Conservation (phyloP, 2,888 invertebrate genomes). For the Andrena fulva region DNA sequence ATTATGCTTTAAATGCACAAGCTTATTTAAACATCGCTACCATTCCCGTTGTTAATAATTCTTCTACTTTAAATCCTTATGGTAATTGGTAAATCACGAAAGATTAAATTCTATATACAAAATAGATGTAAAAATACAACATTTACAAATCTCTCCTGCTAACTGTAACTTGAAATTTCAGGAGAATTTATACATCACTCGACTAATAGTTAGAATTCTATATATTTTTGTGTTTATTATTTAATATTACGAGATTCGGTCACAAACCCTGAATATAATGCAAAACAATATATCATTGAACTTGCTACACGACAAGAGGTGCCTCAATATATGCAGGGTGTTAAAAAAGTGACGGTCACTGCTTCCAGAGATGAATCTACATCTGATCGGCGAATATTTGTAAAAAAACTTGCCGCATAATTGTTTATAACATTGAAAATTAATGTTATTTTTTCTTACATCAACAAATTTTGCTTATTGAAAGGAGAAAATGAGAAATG, state of each 20-base stretch:
- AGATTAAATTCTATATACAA: neutral
- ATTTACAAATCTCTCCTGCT: neutral
- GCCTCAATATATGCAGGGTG: neutral
- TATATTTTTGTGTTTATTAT: neutral
- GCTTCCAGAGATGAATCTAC: too few species aligned
- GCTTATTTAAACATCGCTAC: neutral
- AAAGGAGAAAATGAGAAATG: too few species aligned
- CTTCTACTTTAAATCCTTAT: neutral
- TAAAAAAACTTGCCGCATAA: too few species aligned
- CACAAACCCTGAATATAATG: conserved; percentile 31
- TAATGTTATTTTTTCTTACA: too few species aligned
- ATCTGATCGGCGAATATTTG: too few species aligned
- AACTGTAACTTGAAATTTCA: neutral
- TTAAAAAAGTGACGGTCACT: too few species aligned
- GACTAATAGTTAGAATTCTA: neutral
- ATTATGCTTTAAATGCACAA: neutral
- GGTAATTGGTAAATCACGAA: neutral
- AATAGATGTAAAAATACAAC: conserved; percentile 5
- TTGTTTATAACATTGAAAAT: too few species aligned
- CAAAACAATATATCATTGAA: neutral
- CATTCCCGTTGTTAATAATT: neutral
- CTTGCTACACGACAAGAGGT: neutral
- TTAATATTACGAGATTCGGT: conserved; percentile 28
- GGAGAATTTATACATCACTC: neutral
- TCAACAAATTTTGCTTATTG: too few species aligned